Percentiles rank a stretch among this genome's conserved stretches.
Conservation (phyloP, 1,140 invertebrate genomes). For the Diabrotica undecimpunctata region DNA sequence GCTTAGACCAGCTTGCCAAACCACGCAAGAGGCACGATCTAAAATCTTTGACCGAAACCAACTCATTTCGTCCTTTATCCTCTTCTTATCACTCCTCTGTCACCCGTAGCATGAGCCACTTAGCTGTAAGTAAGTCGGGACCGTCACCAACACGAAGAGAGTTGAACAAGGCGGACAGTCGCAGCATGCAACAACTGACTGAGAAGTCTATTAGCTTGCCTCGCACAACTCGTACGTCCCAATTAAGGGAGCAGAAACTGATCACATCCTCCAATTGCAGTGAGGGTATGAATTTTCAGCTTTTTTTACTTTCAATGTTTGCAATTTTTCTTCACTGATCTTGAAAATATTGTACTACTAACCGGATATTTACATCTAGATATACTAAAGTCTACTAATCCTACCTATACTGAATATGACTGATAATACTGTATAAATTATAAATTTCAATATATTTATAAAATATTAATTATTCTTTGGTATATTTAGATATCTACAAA, state of each 20-base stretch:
- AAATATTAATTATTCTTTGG: no score
- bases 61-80: slow-evolving; percentile 33
- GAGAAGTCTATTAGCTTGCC: slow-evolving; percentile 41
- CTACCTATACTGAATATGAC: no score
- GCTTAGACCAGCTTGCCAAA: slow-evolving; percentile 79
- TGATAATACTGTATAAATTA: no score
- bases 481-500: no score
- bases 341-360: background rate
- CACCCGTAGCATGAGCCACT: slow-evolving; percentile 67
- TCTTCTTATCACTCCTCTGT: slow-evolving; percentile 40
- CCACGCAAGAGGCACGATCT: slow-evolving; percentile 62
- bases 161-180: slow-evolving; percentile 45
- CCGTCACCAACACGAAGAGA: slow-evolving; percentile 35
- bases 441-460: no score
- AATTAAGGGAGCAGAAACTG: slow-evolving; percentile 44
- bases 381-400: no score
- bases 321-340: background rate
- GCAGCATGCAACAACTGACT: slow-evolving; percentile 67
- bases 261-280: slow-evolving; percentile 34
- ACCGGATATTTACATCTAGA: no score
- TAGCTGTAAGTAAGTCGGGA: slow-evolving; percentile 48
- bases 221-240: slow-evolving; percentile 43
- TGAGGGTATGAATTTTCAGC: slow-evolving; percentile 34
- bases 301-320: background rate
- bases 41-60: slow-evolving; percentile 50